Evolutionary conservation across 2,797 vertebrate genomes (phyloP).

Genomic region (Phataginus tetradactyla): DNA sequence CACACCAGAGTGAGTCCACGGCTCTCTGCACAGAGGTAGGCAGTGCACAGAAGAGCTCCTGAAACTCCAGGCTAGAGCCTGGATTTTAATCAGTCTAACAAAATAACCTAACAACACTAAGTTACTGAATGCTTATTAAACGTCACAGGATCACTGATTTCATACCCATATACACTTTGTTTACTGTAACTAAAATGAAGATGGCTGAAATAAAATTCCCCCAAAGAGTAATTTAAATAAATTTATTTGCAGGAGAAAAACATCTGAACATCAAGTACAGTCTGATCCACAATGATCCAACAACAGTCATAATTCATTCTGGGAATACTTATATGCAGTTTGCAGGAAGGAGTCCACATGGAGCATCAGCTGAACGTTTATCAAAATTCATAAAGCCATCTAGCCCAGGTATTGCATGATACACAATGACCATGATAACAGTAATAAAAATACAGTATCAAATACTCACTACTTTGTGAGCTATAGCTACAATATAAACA

Average conservation of each 20-base stretch:
- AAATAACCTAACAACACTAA: background rate
- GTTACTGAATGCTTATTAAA: background rate
- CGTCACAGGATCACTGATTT: background rate
- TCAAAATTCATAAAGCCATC: constrained; percentile 63
- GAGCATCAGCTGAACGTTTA: constrained; percentile 61
- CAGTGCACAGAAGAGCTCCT: background rate
- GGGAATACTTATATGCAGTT: constrained; percentile 44
- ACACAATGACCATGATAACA: constrained; percentile 54
- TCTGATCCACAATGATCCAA: constrained; percentile 67
- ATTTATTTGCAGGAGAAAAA: constrained; percentile 75
- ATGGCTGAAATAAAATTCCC: background rate
- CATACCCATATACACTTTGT: background rate
- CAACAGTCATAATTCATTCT: constrained; percentile 54
- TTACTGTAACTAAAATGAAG: constrained; percentile 26
- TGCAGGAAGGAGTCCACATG: background rate
- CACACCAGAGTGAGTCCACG: background rate
- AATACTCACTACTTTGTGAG: constrained; percentile 61
- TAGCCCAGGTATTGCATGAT: constrained; percentile 41
- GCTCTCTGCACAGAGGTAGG: background rate
- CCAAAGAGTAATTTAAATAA: constrained; percentile 64
- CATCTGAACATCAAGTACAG: constrained; percentile 58
- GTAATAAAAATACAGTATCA: constrained; percentile 81
- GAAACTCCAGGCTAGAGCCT: background rate
- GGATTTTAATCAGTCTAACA: background rate
- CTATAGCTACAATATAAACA: constrained; percentile 76